These are phyloP conservation scores for Protosalanx chinensis DNA, from an alignment of 2,797 vertebrate species.

Conservation along the genomic window DNA sequence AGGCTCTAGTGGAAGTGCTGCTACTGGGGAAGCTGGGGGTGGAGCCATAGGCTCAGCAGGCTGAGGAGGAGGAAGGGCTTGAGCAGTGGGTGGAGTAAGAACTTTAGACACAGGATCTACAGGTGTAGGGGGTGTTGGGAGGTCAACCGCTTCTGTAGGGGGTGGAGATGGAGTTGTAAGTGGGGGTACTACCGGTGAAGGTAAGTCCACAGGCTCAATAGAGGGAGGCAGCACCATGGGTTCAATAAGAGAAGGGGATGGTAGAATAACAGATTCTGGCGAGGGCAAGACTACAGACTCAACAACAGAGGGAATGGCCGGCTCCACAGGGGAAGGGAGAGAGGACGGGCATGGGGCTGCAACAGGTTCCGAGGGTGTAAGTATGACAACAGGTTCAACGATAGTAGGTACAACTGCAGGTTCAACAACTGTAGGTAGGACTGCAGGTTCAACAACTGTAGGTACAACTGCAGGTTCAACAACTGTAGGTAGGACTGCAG, in stretches of 20 bases:
- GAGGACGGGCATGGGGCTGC: slow-evolving; percentile 5
- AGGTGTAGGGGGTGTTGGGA: slow-evolving; percentile 10
- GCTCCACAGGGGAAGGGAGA: background rate
- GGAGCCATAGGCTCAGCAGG: slow-evolving; percentile 17
- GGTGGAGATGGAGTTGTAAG: background rate
- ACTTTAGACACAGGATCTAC: slow-evolving; percentile 13
- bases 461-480: slow-evolving; percentile 1
- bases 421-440: background rate
- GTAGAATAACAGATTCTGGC: slow-evolving; percentile 3
- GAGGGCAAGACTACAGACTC: slow-evolving; percentile 21
- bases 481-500: background rate
- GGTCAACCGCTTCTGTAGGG: slow-evolving; percentile 9
- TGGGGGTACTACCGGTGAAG: background rate
- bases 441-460: slow-evolving; percentile 27
- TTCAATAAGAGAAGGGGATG: slow-evolving; percentile 25
- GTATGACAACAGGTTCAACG: slow-evolving; percentile 11
- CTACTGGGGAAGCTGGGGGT: slow-evolving; percentile 3
- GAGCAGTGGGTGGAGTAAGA: slow-evolving; percentile 5
- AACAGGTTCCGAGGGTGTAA: slow-evolving; percentile 7
- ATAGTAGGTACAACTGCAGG: slow-evolving; percentile 9
- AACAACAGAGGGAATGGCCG: background rate
- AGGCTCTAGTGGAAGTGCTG: background rate
- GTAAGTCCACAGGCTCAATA: slow-evolving; percentile 17
- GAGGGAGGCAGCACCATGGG: background rate
- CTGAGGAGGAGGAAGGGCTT: background rate